phyloP scores from a whole-genome alignment of 2,888 invertebrate genomes.

The Synanthedon vespiformis region DNA sequence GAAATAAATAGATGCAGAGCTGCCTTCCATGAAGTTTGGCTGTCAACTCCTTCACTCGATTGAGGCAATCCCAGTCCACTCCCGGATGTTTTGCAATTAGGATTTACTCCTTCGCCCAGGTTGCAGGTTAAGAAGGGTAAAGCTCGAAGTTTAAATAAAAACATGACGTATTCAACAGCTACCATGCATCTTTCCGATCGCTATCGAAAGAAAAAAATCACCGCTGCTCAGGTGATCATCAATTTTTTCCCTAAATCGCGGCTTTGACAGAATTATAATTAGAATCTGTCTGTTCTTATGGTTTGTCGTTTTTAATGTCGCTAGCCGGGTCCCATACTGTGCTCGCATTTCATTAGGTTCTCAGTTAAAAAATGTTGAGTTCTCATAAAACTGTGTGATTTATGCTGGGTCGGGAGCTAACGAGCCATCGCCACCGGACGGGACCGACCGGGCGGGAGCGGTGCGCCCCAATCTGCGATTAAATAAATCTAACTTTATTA shows the following conservation, averaged over 20 bases:
- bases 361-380: slow-evolving; percentile 59
- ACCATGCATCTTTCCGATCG: slow-evolving; percentile 44
- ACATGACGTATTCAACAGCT: slow-evolving; percentile 42
- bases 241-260: slow-evolving; percentile 61
- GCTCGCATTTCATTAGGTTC: slow-evolving; percentile 67
- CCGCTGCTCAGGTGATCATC: slow-evolving; percentile 57
- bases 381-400: slow-evolving; percentile 67
- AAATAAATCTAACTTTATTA: not conserved
- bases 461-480: not conserved
- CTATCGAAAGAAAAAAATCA: slow-evolving; percentile 53
- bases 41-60: no score
- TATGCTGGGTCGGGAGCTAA: slow-evolving; percentile 64
- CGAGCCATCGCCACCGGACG: slow-evolving; percentile 51
- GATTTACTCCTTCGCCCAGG: no score
- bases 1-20: no score
- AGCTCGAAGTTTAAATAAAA: slow-evolving; percentile 22
- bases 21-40: no score
- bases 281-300: slow-evolving; percentile 64
- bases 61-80: no score
- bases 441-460: slow-evolving; percentile 8
- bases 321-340: slow-evolving; percentile 66
- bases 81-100: no score
- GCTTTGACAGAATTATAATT: slow-evolving; percentile 70
- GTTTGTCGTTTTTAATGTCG: slow-evolving; percentile 68
- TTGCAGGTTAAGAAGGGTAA: not conserved